Evolutionary conservation across 1,140 invertebrate genomes (phyloP).

Genomic region (Trypoxylus dichotomus): DNA sequence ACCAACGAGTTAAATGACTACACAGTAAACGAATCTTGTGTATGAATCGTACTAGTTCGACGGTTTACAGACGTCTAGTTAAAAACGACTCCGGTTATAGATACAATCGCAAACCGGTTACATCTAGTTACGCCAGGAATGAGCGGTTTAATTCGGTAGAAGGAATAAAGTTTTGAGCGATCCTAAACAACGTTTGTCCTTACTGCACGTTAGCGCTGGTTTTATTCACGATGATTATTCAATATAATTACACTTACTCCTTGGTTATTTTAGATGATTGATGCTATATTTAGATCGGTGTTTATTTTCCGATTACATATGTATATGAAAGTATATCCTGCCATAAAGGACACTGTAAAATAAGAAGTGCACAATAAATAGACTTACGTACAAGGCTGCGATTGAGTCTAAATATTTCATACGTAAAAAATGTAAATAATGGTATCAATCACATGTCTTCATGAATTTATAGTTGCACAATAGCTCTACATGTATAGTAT

Average conservation of each 20-base stretch:
- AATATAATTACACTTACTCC: slow-evolving; percentile 3
- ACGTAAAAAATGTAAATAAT: not conserved
- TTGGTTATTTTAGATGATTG: not conserved
- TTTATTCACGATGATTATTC: slow-evolving; percentile 25
- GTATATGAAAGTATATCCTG: not conserved
- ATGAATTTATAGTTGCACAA: not conserved
- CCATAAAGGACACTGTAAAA: not conserved
- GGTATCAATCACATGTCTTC: not conserved
- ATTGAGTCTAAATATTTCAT: not conserved
- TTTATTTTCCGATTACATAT: slow-evolving; percentile 12
- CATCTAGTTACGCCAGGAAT: slow-evolving; percentile 51
- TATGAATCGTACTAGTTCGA: slow-evolving; percentile 8
- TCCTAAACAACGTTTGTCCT: not conserved
- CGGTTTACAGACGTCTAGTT: slow-evolving; percentile 42
- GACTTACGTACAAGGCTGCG: not conserved
- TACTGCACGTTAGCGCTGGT: not conserved
- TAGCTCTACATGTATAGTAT: no score
- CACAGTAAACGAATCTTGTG: not conserved
- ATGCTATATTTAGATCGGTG: slow-evolving; percentile 15
- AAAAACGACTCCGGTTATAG: slow-evolving; percentile 40
- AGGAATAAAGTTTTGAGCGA: slow-evolving; percentile 39
- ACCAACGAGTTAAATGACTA: not conserved
- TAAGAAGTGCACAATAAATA: not conserved
- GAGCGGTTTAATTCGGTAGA: slow-evolving; percentile 51
- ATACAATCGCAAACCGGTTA: slow-evolving; percentile 46